Evolutionary conservation across 2,888 invertebrate genomes (phyloP), one percentile per base, ranked within the genome.

Genomic region (Sycophila texana): DNA sequence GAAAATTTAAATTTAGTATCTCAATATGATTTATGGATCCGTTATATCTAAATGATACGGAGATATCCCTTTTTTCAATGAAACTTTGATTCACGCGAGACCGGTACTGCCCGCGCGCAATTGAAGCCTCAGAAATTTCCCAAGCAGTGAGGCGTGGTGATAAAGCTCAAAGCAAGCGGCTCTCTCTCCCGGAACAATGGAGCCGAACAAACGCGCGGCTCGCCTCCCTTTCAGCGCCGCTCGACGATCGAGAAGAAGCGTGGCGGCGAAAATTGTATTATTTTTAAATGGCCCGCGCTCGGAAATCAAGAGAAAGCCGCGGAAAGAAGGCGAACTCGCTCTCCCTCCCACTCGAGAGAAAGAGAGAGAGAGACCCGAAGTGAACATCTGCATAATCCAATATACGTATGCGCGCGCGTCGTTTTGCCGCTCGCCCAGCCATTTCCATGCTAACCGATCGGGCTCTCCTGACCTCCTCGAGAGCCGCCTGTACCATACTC

Each of bases 361-460:
- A 47, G n/a, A 47, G 30, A n/a, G n/a, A n/a, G n/a, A n/a, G n/a
- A n/a, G n/a, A n/a, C 51, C 65, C 20, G 63, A 51, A 14, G 72
- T 66, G 72, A 58, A 13, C 47, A 78, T 81, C 78, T 78, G 66
- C 81, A 78, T 81, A 81, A 81, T 81, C 78, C 78, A 49, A 76
- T 76, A 68, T 81, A 68, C 58, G 75, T 81, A 78, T 78, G 81
- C 75, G 66, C 61, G 20, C 61, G 66, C 61, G 20, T 51, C 65
- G 72, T 66, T 53, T 61, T 72, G 60, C 60, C 20, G 39, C 74
- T 66, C 74, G 60, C 58, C 55, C 74, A 65, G 74, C 74, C 1
- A 81, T 81, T 73, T 78, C 78, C 73, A 78, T 81, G 81, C 75
- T 68, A 81, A 78, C 78, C 78, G 58, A 76, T 77, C 51, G 67